Percentiles rank a stretch among this genome's conserved stretches.
These are phyloP conservation scores for Tiaroga cobitis DNA, from an alignment of 2,797 vertebrate species.

Conservation along the genomic window DNA sequence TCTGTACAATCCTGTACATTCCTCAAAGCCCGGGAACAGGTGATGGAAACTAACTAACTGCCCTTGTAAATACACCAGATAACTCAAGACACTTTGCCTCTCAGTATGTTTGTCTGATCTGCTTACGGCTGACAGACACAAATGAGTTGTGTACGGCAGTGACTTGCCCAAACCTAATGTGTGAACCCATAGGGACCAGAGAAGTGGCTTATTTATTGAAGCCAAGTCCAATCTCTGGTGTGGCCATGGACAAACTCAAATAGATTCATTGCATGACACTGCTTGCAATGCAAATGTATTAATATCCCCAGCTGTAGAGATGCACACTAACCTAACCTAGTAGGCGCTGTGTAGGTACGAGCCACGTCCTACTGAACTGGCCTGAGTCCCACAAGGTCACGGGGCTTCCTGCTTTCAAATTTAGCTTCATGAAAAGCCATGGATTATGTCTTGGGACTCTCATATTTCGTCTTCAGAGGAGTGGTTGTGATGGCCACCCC, in stretches of 20 bases:
- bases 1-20: background rate
- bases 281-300: constrained; percentile 35
- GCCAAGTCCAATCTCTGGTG: constrained; percentile 3
- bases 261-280: constrained; percentile 34
- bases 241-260: constrained; percentile 32
- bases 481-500: constrained; percentile 66
- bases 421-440: constrained; percentile 78
- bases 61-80: constrained; percentile 31
- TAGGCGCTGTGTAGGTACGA: constrained; percentile 52
- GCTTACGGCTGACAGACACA: constrained; percentile 32
- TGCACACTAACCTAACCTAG: background rate
- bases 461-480: constrained; percentile 80
- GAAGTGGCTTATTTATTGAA: constrained; percentile 5
- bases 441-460: constrained; percentile 82
- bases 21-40: background rate
- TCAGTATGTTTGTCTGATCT: constrained; percentile 21
- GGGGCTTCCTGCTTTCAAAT: constrained; percentile 48
- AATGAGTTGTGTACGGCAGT: background rate
- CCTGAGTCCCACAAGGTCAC: constrained; percentile 74
- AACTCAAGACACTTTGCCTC: constrained; percentile 7
- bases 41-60: constrained; percentile 28
- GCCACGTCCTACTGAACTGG: constrained; percentile 65
- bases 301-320: constrained; percentile 15
- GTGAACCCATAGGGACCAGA: background rate
- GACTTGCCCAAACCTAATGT: background rate